Base-by-base conservation (phyloP, 2,888 invertebrate genomes). In the Drosophila colorata region DNA sequence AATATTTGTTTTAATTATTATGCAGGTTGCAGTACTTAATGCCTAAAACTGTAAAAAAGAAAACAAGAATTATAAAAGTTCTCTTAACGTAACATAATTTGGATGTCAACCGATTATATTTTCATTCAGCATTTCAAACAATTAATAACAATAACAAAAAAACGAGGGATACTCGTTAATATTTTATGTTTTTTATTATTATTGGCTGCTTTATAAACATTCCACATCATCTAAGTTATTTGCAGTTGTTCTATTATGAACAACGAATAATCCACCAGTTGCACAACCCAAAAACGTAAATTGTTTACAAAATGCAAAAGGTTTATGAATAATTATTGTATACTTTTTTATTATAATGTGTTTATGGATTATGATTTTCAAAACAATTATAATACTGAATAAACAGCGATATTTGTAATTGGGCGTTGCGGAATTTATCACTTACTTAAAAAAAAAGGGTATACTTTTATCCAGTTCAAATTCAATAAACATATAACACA, bases 391-490 rank as follows among this genome's bases (percentile, higher is more conserved):
- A 14, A 14, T 37, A 8, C 25, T 28, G 25, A 28, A 28, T 1
- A 28, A 28, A 28, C 8, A 8, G 8, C 8, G 8, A 28, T 28
- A 8, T 28, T 8, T 8, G 8, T 8, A 8, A 28, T 28, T 28
- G 7, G 25, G 25, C 8, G 8, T 28, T 28, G 8, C 25, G 8
- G 25, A 28, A 28, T 28, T 28, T 28, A 28, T 28, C 7, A 28
- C 25, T 7, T 33, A 13, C 4, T 33, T 33, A 1, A 33, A 58
- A 59, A 8, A 28, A 28, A 9, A 28, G 9, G 8, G 9, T 9
- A 28, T 18, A 44, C 28, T 14, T 60, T 60, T 14, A 59, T 35
- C 28, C 59, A 58, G 48, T 58, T 58, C 25, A 41, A 64, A 40
- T 64, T 52, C 13, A 38, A 23, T 31, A 46, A 59, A 40, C 25